These are phyloP conservation scores for Hippocampus abdominalis DNA, from an alignment of 2,113 vertebrate species.

Conservation along the genomic window DNA sequence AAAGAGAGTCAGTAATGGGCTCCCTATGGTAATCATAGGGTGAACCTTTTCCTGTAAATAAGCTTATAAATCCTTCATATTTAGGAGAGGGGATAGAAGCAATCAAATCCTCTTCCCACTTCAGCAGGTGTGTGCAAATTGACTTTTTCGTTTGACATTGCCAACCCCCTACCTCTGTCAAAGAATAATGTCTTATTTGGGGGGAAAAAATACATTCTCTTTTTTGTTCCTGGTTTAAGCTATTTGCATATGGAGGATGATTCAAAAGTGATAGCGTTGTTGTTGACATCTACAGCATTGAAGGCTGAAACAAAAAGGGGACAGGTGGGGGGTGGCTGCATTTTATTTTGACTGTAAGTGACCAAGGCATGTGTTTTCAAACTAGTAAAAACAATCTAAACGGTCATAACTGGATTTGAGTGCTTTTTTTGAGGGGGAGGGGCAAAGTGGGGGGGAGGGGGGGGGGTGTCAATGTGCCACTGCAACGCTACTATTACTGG, in stretches of 20 bases:
- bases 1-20: conserved; percentile 47
- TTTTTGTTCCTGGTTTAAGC: conserved; percentile 7
- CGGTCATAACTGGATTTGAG: not conserved
- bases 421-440: not conserved
- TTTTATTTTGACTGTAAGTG: conserved; percentile 1
- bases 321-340: not conserved
- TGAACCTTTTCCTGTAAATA: conserved; percentile 49
- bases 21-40: conserved; percentile 52
- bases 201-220: conserved; percentile 12
- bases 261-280: conserved; percentile 18
- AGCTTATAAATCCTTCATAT: conserved; percentile 43
- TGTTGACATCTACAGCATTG: conserved; percentile 10
- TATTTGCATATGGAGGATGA: conserved; percentile 5
- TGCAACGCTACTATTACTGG: too few species aligned
- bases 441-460: too few species aligned
- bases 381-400: not conserved
- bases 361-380: conserved; percentile 3
- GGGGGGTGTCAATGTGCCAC: too few species aligned
- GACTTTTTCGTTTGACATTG: conserved; percentile 34
- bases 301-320: conserved; percentile 15
- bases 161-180: conserved; percentile 18
- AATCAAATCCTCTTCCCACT: conserved; percentile 29
- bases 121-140: conserved; percentile 38
- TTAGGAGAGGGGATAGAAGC: conserved; percentile 22
- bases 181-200: conserved; percentile 8